Evolutionary conservation across 2,888 invertebrate species (phyloP).

Genomic region (Elysia crispata): DNA sequence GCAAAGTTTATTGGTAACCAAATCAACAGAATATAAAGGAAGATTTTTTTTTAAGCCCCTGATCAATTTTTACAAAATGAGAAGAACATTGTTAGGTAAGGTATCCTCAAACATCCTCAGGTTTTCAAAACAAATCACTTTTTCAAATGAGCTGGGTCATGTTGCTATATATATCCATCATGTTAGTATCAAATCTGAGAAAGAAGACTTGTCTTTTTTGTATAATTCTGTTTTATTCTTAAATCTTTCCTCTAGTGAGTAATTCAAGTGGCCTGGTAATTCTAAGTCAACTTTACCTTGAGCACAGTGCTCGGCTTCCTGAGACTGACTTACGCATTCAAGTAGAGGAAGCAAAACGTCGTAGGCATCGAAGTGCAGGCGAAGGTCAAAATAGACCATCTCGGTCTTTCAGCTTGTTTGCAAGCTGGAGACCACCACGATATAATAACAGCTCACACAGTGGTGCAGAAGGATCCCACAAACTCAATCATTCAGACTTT

Average conservation of each 20-base stretch:
- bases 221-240: not conserved
- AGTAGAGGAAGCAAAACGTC: slow-evolving; percentile 57
- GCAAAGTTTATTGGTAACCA: no score
- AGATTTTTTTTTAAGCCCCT: no score
- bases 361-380: slow-evolving; percentile 75
- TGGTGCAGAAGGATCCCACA: not conserved
- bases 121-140: no score
- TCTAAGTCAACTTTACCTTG: slow-evolving; percentile 68
- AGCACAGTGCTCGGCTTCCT: slow-evolving; percentile 56
- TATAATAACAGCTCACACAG: not conserved
- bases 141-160: no score
- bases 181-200: no score
- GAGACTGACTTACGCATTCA: slow-evolving; percentile 54
- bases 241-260: slow-evolving; percentile 74
- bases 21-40: no score
- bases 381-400: slow-evolving; percentile 54
- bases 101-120: no score
- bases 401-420: slow-evolving; percentile 66
- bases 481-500: not conserved
- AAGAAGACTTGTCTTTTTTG: no score
- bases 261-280: slow-evolving; percentile 81
- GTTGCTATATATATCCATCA: no score
- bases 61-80: no score
- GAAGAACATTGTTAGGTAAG: no score
- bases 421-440: slow-evolving; percentile 59